phyloP scores from a whole-genome alignment of 2,888 invertebrate genomes.

The Margaritifera margaritifera region DNA sequence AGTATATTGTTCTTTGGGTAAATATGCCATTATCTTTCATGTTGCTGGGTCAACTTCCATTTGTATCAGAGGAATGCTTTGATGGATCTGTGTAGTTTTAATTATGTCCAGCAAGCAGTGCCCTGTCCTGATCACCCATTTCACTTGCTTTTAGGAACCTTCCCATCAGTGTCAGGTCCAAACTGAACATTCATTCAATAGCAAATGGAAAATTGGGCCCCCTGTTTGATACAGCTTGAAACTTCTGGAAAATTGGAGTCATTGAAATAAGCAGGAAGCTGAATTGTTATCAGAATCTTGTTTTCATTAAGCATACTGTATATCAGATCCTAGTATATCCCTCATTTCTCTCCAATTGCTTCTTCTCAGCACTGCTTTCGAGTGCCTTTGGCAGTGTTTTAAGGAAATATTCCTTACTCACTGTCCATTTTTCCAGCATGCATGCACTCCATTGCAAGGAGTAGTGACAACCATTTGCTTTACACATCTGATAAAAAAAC shows the following conservation, averaged over 20 bases:
- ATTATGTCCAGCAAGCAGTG: no score
- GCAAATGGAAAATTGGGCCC: constrained; percentile 55
- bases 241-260: no score
- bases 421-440: constrained; percentile 11
- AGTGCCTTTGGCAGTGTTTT: constrained; percentile 13
- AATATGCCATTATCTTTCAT: no score
- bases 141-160: no score
- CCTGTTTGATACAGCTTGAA: no score
- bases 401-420: constrained; percentile 17
- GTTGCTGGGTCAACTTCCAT: no score
- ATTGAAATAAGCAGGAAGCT: constrained; percentile 10
- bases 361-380: constrained; percentile 7
- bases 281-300: constrained; percentile 20
- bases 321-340: constrained; percentile 15
- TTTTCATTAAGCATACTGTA: constrained; percentile 13
- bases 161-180: not conserved
- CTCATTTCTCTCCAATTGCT: constrained; percentile 15
- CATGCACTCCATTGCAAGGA: constrained; percentile 17
- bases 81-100: no score
- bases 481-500: constrained; percentile 9
- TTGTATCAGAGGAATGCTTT: no score
- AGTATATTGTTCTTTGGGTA: no score
- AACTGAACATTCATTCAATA: constrained; percentile 61
- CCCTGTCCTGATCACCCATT: no score
- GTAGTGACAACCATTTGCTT: constrained; percentile 19